phyloP scores from a whole-genome alignment of 2,113 vertebrate genomes.

The Aix galericulata region DNA sequence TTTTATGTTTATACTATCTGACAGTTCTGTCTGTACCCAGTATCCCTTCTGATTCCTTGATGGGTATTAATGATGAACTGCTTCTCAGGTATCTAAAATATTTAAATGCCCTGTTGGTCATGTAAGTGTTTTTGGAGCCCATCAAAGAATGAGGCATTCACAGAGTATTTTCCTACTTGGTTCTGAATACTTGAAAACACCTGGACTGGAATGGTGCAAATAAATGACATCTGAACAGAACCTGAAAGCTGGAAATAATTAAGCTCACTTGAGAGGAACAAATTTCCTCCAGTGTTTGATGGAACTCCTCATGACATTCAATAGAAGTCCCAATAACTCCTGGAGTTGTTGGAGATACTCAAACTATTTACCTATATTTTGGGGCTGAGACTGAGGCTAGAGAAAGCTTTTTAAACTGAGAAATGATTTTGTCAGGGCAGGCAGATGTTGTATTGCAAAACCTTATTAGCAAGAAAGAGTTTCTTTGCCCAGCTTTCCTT shows the following conservation, averaged over 20 bases:
- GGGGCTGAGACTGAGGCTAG: neutral
- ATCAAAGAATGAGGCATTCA: neutral
- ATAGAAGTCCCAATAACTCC: conserved; percentile 12
- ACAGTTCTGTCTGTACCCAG: neutral
- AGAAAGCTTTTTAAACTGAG: conserved; percentile 12
- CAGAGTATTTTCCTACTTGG: neutral
- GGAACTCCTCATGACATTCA: neutral
- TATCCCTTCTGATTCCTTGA: neutral
- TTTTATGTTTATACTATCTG: neutral
- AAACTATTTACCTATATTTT: neutral
- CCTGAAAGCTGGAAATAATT: conserved; percentile 16
- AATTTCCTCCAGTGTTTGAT: neutral
- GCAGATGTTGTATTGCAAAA: neutral
- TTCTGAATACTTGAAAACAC: conserved; percentile 19
- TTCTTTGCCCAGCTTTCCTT: neutral
- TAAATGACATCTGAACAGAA: conserved; percentile 35
- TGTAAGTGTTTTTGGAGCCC: neutral
- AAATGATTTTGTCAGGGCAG: neutral
- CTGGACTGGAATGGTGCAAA: conserved; percentile 26
- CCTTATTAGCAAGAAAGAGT: neutral
- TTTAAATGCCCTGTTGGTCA: conserved; percentile 2
- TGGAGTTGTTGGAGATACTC: neutral
- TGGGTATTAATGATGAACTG: neutral
- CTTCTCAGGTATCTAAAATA: conserved; percentile 17
- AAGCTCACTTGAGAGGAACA: conserved; percentile 8